phyloP scores from a whole-genome alignment of 2,797 vertebrate genomes.

The Xyrichtys novacula region DNA sequence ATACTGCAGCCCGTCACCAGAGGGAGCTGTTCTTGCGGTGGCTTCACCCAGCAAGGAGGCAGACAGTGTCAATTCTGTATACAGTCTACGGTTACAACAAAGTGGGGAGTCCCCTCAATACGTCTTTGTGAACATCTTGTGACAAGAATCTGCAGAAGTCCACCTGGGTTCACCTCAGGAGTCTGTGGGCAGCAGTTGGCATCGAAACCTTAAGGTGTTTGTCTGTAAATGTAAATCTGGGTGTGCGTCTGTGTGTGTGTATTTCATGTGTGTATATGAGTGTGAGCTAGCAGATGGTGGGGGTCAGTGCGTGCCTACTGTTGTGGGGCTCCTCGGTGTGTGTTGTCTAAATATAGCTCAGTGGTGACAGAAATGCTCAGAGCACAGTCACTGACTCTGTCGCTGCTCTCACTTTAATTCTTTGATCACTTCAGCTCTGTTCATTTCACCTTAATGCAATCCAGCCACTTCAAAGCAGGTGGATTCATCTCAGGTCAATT shows the following conservation, averaged over 20 bases:
- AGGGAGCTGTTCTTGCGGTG: too few relatives aligned
- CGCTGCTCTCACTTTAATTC: conserved; percentile 25
- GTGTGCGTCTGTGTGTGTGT: conserved; percentile 9
- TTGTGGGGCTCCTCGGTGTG: conserved; percentile 66
- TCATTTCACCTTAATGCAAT: conserved; percentile 37
- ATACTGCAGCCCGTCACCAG: too few relatives aligned
- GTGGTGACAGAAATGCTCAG: conserved; percentile 61
- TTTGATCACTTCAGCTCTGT: conserved; percentile 51
- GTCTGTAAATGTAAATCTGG: conserved; percentile 14
- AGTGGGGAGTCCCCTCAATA: conserved; percentile 28
- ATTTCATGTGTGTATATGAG: conserved; percentile 1
- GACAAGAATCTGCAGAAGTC: conserved; percentile 37
- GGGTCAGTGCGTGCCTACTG: conserved; percentile 67
- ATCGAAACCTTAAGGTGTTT: conserved; percentile 46
- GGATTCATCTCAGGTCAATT: conserved; percentile 33
- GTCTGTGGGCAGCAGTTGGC: conserved; percentile 49
- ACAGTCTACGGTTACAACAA: too few relatives aligned
- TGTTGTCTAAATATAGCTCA: conserved; percentile 78
- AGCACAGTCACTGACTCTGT: conserved; percentile 44
- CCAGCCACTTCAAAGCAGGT: conserved; percentile 33
- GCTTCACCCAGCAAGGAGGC: too few relatives aligned
- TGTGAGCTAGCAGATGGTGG: conserved; percentile 70
- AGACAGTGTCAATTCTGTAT: too few relatives aligned
- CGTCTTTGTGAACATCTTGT: neutral
- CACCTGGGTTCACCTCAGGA: conserved; percentile 43